Percentiles rank a stretch among this genome's conserved stretches.
Conservation (phyloP, 2,888 invertebrate genomes). For the Ceriagrion tenellum region DNA sequence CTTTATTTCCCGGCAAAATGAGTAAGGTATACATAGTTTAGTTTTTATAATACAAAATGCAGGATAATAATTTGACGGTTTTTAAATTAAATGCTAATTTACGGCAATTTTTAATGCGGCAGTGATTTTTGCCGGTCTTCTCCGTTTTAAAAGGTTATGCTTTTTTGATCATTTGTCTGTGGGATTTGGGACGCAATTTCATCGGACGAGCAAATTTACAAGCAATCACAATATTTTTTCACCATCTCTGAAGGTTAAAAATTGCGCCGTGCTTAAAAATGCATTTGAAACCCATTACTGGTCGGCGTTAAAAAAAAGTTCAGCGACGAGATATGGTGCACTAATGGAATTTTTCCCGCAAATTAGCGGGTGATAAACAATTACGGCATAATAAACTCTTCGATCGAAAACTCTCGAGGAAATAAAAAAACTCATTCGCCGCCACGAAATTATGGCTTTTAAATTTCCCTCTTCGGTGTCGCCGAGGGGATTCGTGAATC, state of each 20-base stretch:
- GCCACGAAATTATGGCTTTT: constrained; percentile 20
- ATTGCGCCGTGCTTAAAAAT: constrained; percentile 48
- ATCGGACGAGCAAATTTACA: constrained; percentile 28
- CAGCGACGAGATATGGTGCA: not conserved
- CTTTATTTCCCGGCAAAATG: not conserved
- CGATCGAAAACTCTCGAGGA: constrained; percentile 3
- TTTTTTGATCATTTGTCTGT: constrained; percentile 24
- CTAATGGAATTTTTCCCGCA: constrained; percentile 51
- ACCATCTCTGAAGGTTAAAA: not conserved
- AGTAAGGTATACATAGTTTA: not conserved
- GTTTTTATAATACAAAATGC: not conserved
- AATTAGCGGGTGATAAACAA: constrained; percentile 57
- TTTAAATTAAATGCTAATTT: constrained; percentile 52
- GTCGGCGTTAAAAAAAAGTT: not conserved
- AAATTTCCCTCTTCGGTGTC: constrained; percentile 9
- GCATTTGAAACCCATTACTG: constrained; percentile 29
- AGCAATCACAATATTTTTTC: constrained; percentile 28
- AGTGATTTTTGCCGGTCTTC: not conserved
- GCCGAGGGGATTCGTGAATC: not conserved
- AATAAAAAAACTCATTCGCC: constrained; percentile 31
- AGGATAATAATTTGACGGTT: constrained; percentile 15
- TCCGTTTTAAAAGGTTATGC: not conserved
- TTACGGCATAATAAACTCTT: constrained; percentile 43
- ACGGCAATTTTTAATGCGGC: not conserved
- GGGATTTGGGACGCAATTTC: constrained; percentile 55